Conservation (phyloP, 1,140 invertebrate genomes). For the Trachymyrmex cornetzi region DNA sequence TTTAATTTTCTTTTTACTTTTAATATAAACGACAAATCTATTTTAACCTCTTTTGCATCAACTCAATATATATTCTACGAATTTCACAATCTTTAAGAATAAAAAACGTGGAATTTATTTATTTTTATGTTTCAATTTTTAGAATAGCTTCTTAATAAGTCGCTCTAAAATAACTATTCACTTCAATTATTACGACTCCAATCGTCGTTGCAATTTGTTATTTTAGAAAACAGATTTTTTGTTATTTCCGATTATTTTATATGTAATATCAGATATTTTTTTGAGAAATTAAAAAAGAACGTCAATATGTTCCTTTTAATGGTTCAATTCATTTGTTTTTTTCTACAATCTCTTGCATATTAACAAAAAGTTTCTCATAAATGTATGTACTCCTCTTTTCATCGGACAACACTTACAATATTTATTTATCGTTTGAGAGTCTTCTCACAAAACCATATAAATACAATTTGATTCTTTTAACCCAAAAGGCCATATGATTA, state of each 20-base stretch:
- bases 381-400: conserved; percentile 3
- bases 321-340: conserved; percentile 9
- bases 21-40: neutral
- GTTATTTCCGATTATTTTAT: neutral
- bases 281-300: neutral
- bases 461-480: conserved; percentile 4
- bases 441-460: conserved; percentile 28
- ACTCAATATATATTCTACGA: conserved; percentile 14
- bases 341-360: conserved; percentile 19
- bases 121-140: conserved; percentile 27
- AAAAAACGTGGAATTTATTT: conserved; percentile 4
- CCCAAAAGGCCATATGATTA: neutral
- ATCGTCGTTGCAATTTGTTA: conserved; percentile 15
- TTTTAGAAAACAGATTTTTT: conserved; percentile 12
- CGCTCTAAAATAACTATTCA: conserved; percentile 13
- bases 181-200: conserved; percentile 19
- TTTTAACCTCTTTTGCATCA: conserved; percentile 16
- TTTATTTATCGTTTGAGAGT: neutral
- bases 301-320: conserved; percentile 22
- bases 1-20: neutral
- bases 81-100: conserved; percentile 5
- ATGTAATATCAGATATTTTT: conserved; percentile 1
- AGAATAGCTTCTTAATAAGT: conserved; percentile 22
- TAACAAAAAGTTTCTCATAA: neutral
- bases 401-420: neutral